Base-by-base conservation (phyloP, 2,797 vertebrate genomes). In the Somateria mollissima region DNA sequence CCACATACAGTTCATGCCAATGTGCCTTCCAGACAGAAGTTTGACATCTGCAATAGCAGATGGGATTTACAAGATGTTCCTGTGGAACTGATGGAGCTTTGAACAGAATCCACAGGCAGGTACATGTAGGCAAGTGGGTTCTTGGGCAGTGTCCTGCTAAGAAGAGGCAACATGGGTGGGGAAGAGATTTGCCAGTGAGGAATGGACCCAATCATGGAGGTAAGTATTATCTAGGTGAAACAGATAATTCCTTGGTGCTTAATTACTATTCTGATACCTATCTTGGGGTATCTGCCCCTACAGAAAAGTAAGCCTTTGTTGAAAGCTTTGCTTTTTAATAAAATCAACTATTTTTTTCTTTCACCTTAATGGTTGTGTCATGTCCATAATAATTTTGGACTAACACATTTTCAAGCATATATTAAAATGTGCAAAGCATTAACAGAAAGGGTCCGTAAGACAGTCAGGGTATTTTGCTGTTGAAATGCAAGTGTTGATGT, bases 1-100 rank as follows among this genome's bases (percentile, higher is more conserved):
- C 56, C 17, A 0, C 51, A 18, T 41, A n/a, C 13, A 8, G 27
- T 73, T 60, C 21, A 3, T 79, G 70, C 62, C 76, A 78, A 0
- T 22, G 13, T 78, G 69, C 49, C 2, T 91, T 86, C 85, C 82
- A 90, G 41, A 43, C 54, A 78, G 87, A 89, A 92, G 37, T 88
- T 70, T 91, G 79, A 66, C 85, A 90, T 78, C 87, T 87, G 37
- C 62, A 88, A 24, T 34, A 75, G 80, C 83, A 45, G 43, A 45
- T 45, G 43, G 71, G 56, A 92, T 73, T 76, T 71, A n/a, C 5
- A 65, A 37, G 79, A 45, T 15, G 27, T 94, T 89, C 34, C 30
- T 71, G 17, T 74, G 43, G n/a, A 56, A 67, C 25, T 37, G n/a
- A 49, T 10, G 11, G 36, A 89, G 43, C 37, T 82, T 73, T 89